A percentile compares a stretch with the other conserved stretches of the same genome.
Conservation (phyloP, 2,797 vertebrate species). For the Pogonophryne albipinna region DNA sequence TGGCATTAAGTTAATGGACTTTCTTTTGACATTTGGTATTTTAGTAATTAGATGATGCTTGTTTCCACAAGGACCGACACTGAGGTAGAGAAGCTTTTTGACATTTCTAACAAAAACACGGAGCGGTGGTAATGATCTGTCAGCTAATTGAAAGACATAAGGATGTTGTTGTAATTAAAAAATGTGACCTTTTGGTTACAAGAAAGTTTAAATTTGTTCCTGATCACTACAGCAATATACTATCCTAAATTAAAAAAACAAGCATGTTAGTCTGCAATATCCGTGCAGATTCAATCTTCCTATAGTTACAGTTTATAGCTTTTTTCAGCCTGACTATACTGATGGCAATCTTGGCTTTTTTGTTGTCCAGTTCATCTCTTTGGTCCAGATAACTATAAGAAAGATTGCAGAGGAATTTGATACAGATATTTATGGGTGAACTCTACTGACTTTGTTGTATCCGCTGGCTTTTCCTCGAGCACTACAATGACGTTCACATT, state of each 20-base stretch:
- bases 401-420: not conserved
- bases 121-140: conserved; percentile 9
- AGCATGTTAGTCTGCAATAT: not conserved
- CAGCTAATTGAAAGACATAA: conserved; percentile 37
- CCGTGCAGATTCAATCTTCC: not conserved
- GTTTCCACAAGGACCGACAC: conserved; percentile 21
- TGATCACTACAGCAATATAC: not conserved
- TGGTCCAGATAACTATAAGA: not conserved
- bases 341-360: not conserved
- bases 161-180: conserved; percentile 11
- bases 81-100: conserved; percentile 12
- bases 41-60: conserved; percentile 35
- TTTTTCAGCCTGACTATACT: not conserved
- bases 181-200: conserved; percentile 15
- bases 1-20: conserved; percentile 53
- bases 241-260: not conserved
- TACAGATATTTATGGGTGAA: not conserved
- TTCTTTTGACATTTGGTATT: conserved; percentile 53
- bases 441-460: not conserved
- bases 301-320: too few relatives aligned
- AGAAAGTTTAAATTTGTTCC: not conserved
- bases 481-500: not conserved
- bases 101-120: conserved; percentile 28
- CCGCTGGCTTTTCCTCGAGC: not conserved
- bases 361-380: not conserved